Conservation (phyloP, 2,797 vertebrate genomes). For the Australoheros facetus region DNA sequence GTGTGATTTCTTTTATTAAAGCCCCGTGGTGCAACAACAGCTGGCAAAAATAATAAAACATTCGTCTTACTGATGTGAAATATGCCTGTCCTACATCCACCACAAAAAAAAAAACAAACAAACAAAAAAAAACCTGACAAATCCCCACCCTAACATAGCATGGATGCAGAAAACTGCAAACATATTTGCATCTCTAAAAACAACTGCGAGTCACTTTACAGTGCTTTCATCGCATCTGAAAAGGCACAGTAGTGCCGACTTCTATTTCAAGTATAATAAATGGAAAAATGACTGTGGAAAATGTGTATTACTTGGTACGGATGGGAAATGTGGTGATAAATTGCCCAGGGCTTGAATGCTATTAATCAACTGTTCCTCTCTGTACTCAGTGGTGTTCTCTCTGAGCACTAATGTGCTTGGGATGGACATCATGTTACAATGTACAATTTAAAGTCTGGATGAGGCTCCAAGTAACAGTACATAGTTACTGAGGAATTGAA, state of each 20-base stretch:
- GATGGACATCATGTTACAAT: constrained; percentile 68
- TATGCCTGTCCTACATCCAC: background rate
- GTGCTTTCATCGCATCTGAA: constrained; percentile 36
- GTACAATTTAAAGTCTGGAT: constrained; percentile 59
- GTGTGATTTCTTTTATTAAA: background rate
- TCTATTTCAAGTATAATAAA: constrained; percentile 65
- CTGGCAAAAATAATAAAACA: background rate
- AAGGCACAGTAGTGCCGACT: constrained; percentile 36
- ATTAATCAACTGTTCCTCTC: constrained; percentile 71
- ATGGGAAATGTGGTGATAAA: constrained; percentile 73
- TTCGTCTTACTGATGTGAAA: background rate
- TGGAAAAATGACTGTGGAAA: constrained; percentile 56
- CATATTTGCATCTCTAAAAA: constrained; percentile 10
- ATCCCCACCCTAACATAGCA: constrained; percentile 3
- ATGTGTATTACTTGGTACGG: constrained; percentile 69
- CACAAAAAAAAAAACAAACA: background rate
- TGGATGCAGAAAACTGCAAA: constrained; percentile 7
- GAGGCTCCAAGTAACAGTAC: constrained; percentile 42
- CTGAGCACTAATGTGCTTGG: constrained; percentile 63
- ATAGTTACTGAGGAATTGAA: constrained; percentile 45
- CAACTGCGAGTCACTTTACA: constrained; percentile 16
- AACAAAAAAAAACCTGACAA: background rate
- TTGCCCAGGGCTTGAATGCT: constrained; percentile 58
- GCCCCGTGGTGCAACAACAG: background rate
- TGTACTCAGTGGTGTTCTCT: constrained; percentile 28